Percentiles rank a stretch among this genome's conserved stretches.
Evolutionary conservation across 2,113 vertebrate genomes (phyloP).

Genomic region (Melanostigma gelatinosum): DNA sequence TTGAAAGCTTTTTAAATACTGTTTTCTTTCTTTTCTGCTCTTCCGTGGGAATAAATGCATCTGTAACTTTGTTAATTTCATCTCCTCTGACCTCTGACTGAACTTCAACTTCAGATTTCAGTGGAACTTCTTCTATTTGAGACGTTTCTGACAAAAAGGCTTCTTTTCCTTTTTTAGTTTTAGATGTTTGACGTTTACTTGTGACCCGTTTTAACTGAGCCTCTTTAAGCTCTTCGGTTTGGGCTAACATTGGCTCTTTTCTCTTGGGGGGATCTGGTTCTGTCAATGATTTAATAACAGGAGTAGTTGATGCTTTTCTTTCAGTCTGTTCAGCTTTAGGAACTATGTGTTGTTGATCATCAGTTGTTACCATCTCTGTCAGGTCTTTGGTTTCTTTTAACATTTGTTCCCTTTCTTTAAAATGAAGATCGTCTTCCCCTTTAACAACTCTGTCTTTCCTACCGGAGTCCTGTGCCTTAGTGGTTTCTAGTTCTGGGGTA

Average conservation of each 20-base stretch:
- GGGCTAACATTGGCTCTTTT: neutral
- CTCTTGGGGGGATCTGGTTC: neutral
- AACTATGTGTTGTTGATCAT: neutral
- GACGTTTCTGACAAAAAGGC: neutral
- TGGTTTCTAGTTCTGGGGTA: neutral
- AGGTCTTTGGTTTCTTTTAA: neutral
- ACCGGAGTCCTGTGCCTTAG: neutral
- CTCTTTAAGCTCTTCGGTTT: slow-evolving; percentile 1
- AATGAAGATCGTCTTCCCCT: neutral
- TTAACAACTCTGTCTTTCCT: neutral
- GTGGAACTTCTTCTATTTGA: neutral
- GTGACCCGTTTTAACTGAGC: neutral
- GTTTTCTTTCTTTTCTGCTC: neutral
- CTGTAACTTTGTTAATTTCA: neutral
- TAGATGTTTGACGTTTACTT: neutral
- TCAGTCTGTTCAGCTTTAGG: neutral
- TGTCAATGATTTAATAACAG: neutral
- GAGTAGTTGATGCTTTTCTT: neutral
- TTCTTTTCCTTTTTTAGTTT: neutral
- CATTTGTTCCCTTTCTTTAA: neutral
- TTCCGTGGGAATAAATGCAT: neutral
- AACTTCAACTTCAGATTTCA: neutral
- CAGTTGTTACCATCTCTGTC: neutral
- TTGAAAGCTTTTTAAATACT: neutral
- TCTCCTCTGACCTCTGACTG: neutral